These are phyloP conservation scores for Meghimatium bilineatum DNA, from an alignment of 2,888 invertebrate species.

Conservation along the genomic window DNA sequence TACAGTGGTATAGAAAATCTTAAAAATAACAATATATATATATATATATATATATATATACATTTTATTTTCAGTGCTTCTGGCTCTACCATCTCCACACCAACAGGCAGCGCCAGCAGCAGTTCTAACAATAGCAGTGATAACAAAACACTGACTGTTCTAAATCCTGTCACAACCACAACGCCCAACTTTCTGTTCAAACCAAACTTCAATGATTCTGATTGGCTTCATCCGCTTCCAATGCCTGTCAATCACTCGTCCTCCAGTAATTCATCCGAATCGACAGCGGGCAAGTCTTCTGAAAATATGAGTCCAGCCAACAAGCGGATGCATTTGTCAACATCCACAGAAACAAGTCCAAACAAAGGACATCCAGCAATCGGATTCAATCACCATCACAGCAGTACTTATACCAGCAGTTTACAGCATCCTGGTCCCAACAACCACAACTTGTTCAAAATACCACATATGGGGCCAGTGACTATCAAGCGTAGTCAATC, in stretches of 20 bases:
- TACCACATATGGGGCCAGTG: slow-evolving; percentile 65
- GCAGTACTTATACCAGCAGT: slow-evolving; percentile 50
- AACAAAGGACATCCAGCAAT: slow-evolving; percentile 49
- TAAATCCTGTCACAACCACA: slow-evolving; percentile 25
- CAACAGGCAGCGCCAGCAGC: slow-evolving; percentile 50
- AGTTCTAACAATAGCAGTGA: slow-evolving; percentile 47
- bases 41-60: neutral
- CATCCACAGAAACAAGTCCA: slow-evolving; percentile 64
- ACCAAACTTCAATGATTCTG: slow-evolving; percentile 39
- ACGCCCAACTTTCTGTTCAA: slow-evolving; percentile 47
- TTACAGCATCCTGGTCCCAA: slow-evolving; percentile 62
- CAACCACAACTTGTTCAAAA: slow-evolving; percentile 62
- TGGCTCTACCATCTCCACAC: slow-evolving; percentile 52
- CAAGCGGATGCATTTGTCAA: slow-evolving; percentile 67
- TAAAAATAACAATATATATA: no score
- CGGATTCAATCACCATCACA: slow-evolving; percentile 28
- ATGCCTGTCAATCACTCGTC: slow-evolving; percentile 43
- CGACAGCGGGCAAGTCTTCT: slow-evolving; percentile 63
- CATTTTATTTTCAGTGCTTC: slow-evolving; percentile 39
- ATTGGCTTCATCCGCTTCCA: slow-evolving; percentile 47
- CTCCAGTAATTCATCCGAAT: slow-evolving; percentile 36
- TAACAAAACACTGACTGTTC: slow-evolving; percentile 36
- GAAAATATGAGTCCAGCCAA: slow-evolving; percentile 69
- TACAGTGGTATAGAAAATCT: no score
- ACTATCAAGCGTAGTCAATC: slow-evolving; percentile 62